These are phyloP conservation scores for Grallaria varia DNA, from an alignment of 2,113 vertebrate genomes.

Conservation along the genomic window DNA sequence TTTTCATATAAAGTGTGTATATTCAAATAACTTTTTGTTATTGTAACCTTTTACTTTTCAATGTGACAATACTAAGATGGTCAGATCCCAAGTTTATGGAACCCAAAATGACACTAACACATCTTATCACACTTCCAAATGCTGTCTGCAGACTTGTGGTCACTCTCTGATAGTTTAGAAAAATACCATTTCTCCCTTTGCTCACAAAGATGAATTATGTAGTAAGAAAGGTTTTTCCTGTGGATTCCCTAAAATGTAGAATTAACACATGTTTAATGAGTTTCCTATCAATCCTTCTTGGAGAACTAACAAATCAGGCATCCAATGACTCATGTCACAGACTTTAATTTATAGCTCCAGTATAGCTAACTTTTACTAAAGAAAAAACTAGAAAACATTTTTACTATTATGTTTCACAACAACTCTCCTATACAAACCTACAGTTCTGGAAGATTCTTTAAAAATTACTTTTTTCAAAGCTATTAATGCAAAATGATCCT, in stretches of 20 bases:
- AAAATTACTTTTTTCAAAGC: not conserved
- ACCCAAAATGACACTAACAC: not conserved
- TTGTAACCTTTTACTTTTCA: not conserved
- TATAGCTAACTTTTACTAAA: not conserved
- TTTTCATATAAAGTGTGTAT: not conserved
- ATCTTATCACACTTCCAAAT: not conserved
- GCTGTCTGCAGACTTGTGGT: not conserved
- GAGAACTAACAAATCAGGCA: not conserved
- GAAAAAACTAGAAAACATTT: not conserved
- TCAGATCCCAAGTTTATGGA: not conserved
- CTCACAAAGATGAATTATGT: not conserved
- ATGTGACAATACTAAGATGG: not conserved
- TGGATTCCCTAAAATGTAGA: not conserved
- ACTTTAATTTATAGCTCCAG: not conserved
- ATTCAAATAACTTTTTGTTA: not conserved
- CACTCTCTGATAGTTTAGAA: not conserved
- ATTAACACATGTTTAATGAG: not conserved
- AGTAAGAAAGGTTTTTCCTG: not conserved
- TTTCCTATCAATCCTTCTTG: not conserved
- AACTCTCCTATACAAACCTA: not conserved
- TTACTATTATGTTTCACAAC: not conserved
- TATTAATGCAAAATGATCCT: not conserved
- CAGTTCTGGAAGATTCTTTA: not conserved
- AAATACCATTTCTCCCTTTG: not conserved
- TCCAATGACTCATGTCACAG: accelerated